Percentiles rank a stretch among this genome's conserved stretches.
phyloP scores from a whole-genome alignment of 1,140 invertebrate species.

The Orchesella cincta region DNA sequence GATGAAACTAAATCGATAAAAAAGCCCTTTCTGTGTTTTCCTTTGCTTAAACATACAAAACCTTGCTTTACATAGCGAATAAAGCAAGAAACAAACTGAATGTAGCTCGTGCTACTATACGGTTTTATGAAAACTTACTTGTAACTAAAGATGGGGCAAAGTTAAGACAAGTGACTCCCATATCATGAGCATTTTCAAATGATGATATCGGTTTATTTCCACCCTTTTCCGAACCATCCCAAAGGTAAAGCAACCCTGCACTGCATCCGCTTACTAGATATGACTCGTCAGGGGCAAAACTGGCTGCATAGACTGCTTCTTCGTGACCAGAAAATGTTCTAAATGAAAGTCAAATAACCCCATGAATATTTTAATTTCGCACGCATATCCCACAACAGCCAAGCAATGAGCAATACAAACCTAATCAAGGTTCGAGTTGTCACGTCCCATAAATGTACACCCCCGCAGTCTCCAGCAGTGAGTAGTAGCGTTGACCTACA shows the following conservation, averaged over 20 bases:
- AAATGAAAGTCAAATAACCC: slow-evolving; percentile 37
- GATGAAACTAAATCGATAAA: too few species aligned
- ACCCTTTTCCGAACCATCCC: slow-evolving; percentile 60
- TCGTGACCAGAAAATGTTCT: slow-evolving; percentile 69
- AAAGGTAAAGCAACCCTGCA: slow-evolving; percentile 67
- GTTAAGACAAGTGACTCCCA: slow-evolving; percentile 65
- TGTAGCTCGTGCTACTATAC: too few species aligned
- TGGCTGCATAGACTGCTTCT: slow-evolving; percentile 64
- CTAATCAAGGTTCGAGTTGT: slow-evolving; percentile 64
- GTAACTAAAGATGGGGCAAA: slow-evolving; percentile 53
- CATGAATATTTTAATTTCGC: background rate
- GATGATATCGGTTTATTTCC: slow-evolving; percentile 57
- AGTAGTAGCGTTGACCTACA: slow-evolving; percentile 66
- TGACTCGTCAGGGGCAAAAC: slow-evolving; percentile 68
- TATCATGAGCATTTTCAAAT: slow-evolving; percentile 70
- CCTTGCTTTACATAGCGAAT: too few species aligned
- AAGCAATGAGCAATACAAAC: slow-evolving; percentile 54
- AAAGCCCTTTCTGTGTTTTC: too few species aligned
- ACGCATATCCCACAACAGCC: background rate
- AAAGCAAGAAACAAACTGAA: too few species aligned
- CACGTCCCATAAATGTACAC: slow-evolving; percentile 73
- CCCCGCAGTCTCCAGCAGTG: slow-evolving; percentile 74
- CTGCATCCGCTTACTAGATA: slow-evolving; percentile 69
- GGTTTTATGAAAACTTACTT: slow-evolving; percentile 1
- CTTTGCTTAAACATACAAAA: too few species aligned